Evolutionary conservation across 2,113 vertebrate species (phyloP), one percentile per base, ranked within the genome.

Genomic region (Poeciliopsis turrubarensis): DNA sequence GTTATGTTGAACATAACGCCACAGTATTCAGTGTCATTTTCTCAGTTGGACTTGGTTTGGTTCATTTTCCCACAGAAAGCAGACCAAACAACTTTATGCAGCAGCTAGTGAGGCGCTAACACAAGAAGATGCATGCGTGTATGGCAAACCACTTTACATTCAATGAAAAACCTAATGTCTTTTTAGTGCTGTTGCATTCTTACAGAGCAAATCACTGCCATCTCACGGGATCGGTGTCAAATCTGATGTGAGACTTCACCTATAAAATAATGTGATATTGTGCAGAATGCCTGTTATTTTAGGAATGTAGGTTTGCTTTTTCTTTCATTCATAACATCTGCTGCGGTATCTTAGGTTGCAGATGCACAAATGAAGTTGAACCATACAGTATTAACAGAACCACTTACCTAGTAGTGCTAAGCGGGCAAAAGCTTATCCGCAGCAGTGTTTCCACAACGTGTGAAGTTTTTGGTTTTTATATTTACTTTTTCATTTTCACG

Each of bases 371-470:
- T 67, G 60, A 64, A 74, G 34, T 60, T 68, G 60, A 72, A 41
- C 85, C 83, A 61, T 54, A 72, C 84, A 90, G 86, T 92, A 85
- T 86, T 89, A 84, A 14, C 68, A 72, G 44, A 73, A 77, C 70
- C 19, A 32, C 26, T 60, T 78, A 68, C 70, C 81, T 61, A 65
- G 70, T 51, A 65, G 77, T 68, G 73, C 51, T 85, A 65, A 17
- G 44, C 5, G 4, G 32, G 65, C 25, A 73, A 44, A 61, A 25
- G 51, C 71, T 39, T 5, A 32, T n/a, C 27, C 65, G 60, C 51
- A 44, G 47, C 51, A 30, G 10, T 51, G 30, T 79, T 75, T 78
- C 57, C 64, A 72, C 25, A 41, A 75, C 70, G 26, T 77, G 74
- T 73, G 72, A 13, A 13, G 44, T 68, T 81, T n/a, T 81, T 72